A percentile compares a stretch with the other conserved stretches of the same genome.
Conservation (phyloP, 2,888 invertebrate species). For the Ptilodon capucinus region DNA sequence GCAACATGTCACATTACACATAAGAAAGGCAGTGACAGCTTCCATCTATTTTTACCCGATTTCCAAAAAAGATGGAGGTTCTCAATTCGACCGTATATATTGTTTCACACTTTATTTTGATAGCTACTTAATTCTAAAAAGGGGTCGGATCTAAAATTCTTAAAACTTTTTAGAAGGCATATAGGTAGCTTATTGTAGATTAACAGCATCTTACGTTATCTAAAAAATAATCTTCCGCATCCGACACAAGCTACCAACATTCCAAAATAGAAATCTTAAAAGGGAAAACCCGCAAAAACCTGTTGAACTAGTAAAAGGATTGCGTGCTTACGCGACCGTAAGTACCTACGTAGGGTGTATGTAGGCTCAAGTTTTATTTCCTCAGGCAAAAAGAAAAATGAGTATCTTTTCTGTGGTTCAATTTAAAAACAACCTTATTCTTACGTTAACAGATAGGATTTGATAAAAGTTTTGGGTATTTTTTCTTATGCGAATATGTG, state of each 20-base stretch:
- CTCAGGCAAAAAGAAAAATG: constrained; percentile 18
- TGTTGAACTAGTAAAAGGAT: constrained; percentile 26
- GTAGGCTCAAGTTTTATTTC: constrained; percentile 21
- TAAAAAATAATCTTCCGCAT: background rate
- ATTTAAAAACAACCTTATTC: background rate
- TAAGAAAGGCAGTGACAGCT: background rate
- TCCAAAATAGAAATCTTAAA: constrained; percentile 10
- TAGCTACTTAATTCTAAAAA: too few relatives aligned
- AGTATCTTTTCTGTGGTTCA: background rate
- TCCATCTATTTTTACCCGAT: too few relatives aligned
- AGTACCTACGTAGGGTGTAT: constrained; percentile 6
- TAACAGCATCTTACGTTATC: too few relatives aligned
- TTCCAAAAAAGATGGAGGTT: too few relatives aligned
- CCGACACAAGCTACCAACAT: background rate
- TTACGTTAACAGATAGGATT: background rate
- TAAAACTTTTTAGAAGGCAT: background rate
- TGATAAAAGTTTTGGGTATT: background rate
- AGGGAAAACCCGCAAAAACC: constrained; percentile 22
- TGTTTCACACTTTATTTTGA: too few relatives aligned
- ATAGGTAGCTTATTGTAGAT: too few relatives aligned
- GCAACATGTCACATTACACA: background rate
- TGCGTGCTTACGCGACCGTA: constrained; percentile 14
- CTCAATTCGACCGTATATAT: too few relatives aligned
- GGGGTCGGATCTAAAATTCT: background rate
- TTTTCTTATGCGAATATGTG: background rate